These are phyloP conservation scores for Macrobrachium rosenbergii DNA, from an alignment of 1,140 invertebrate species.

Conservation along the genomic window DNA sequence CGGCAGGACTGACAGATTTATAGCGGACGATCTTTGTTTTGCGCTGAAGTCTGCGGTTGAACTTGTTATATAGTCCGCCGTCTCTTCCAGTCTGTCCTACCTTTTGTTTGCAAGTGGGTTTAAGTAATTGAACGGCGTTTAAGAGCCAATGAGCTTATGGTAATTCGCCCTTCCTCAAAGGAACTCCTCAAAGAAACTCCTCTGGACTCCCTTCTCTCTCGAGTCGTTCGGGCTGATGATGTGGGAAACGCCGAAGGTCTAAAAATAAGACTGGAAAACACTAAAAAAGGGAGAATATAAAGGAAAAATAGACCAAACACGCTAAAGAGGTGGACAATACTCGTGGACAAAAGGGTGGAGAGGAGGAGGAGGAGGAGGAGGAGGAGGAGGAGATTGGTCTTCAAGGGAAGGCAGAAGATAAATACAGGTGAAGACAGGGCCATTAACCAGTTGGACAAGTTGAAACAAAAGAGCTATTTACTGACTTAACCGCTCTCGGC, in stretches of 20 bases:
- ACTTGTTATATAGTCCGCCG: not conserved
- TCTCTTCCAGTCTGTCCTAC: conserved; percentile 21
- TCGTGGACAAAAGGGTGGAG: too few species aligned
- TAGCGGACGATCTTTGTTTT: conserved; percentile 27
- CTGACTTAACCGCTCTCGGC: not conserved
- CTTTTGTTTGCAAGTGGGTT: conserved; percentile 52
- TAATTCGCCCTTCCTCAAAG: conserved; percentile 19
- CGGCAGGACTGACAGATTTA: conserved; percentile 10
- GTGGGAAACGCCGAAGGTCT: not conserved
- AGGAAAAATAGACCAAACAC: not conserved
- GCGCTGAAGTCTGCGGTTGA: conserved; percentile 43
- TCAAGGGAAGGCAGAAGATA: conserved; percentile 26
- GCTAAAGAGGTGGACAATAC: too few species aligned
- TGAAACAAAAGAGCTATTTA: conserved; percentile 52
- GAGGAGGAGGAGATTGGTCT: not conserved
- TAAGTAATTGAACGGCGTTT: conserved; percentile 55
- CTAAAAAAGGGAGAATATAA: not conserved
- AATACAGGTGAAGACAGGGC: conserved; percentile 45
- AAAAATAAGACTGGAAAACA: not conserved
- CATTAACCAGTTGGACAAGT: conserved; percentile 44
- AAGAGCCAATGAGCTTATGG: conserved; percentile 46
- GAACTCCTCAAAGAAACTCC: too few species aligned
- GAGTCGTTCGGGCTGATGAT: not conserved
- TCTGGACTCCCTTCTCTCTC: too few species aligned
- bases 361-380: not conserved